Conservation (phyloP, 92 coral and sea anemone genomes). For the Metridium senile region DNA sequence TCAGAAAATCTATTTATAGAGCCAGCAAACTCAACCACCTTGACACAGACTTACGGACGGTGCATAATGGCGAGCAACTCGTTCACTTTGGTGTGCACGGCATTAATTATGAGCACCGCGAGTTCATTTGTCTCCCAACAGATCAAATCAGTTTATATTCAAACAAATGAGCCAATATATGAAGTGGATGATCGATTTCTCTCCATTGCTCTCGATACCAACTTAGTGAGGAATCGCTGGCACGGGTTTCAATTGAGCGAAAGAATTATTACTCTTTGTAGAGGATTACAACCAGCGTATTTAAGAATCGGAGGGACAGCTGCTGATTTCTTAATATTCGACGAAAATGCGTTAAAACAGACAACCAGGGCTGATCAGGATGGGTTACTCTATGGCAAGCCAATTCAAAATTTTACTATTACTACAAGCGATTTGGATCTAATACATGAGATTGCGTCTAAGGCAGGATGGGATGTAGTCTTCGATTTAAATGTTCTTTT, state of each 20-base stretch:
- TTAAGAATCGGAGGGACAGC: constrained; percentile 86
- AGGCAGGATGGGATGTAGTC: constrained; percentile 68
- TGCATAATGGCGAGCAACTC: background rate
- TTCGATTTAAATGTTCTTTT: constrained; percentile 84
- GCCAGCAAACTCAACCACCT: too few species aligned
- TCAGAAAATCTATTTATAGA: too few species aligned
- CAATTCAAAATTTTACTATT: background rate
- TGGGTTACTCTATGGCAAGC: background rate
- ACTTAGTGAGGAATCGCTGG: constrained; percentile 65
- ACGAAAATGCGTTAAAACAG: background rate
- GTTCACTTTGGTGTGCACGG: background rate
- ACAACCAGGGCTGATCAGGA: background rate
- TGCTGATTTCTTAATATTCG: constrained; percentile 77
- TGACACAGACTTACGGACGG: too few species aligned
- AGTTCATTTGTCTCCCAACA: background rate
- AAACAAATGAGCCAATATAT: background rate
- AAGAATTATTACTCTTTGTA: constrained; percentile 71
- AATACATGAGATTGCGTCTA: constrained; percentile 56
- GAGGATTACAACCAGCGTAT: constrained; percentile 80
- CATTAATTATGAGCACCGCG: background rate
- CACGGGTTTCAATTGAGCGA: background rate
- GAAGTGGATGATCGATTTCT: constrained; percentile 56
- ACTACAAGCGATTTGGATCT: constrained; percentile 58
- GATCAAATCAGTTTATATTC: background rate
- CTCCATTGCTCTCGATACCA: constrained; percentile 76